Percentiles rank a stretch among this genome's conserved stretches.
Conservation (phyloP, 2,888 invertebrate genomes). For the Idaea biselata region DNA sequence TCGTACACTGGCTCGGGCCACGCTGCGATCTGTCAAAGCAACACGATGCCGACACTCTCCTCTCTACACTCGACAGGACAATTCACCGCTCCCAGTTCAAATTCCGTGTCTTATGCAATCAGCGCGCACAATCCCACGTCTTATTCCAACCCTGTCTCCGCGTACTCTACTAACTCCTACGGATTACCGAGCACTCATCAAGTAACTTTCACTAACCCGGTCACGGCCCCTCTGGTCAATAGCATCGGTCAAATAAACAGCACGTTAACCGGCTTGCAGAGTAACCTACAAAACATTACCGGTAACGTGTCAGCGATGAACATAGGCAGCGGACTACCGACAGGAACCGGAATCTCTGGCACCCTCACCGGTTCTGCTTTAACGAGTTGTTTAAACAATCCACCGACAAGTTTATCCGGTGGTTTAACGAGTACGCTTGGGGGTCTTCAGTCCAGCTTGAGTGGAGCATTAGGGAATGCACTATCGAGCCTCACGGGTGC, state of each 20-base stretch:
- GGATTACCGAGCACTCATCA: conserved; percentile 74
- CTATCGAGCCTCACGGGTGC: conserved; percentile 65
- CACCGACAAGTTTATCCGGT: conserved; percentile 66
- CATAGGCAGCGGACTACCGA: conserved; percentile 64
- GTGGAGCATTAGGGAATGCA: conserved; percentile 67
- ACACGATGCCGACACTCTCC: conserved; percentile 83
- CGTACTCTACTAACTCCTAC: conserved; percentile 70
- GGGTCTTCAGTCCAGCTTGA: conserved; percentile 67
- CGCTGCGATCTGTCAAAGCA: conserved; percentile 81
- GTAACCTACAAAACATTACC: conserved; percentile 70
- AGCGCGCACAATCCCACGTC: conserved; percentile 76
- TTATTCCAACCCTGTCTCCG: conserved; percentile 76
- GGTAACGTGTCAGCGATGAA: conserved; percentile 69
- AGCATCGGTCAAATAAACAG: conserved; percentile 76
- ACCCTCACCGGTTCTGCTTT: conserved; percentile 73
- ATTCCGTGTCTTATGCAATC: conserved; percentile 74
- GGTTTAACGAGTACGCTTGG: conserved; percentile 66
- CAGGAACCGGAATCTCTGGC: conserved; percentile 71
- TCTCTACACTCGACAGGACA: conserved; percentile 72
- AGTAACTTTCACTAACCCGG: conserved; percentile 76
- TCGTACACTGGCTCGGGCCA: conserved; percentile 74
- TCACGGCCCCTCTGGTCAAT: conserved; percentile 72
- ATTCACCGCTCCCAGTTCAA: conserved; percentile 71
- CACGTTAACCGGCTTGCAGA: conserved; percentile 72
- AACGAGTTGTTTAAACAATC: conserved; percentile 69